These are phyloP conservation scores for Sparus aurata DNA, from an alignment of 2,797 vertebrate species.

Conservation along the genomic window DNA sequence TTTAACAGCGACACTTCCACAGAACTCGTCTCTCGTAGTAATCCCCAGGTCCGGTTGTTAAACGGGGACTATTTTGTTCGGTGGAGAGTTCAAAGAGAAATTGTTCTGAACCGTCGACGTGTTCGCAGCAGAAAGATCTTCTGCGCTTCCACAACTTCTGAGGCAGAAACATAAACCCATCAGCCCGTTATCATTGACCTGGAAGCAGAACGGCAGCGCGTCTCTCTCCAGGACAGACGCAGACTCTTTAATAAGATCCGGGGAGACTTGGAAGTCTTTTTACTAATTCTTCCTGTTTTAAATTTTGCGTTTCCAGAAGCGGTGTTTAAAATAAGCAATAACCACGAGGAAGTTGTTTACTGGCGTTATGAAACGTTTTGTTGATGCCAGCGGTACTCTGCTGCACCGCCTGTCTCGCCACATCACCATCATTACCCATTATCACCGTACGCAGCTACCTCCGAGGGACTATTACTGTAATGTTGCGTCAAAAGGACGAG, in stretches of 20 bases:
- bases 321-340: neutral
- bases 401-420: neutral
- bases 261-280: neutral
- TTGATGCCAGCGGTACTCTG: neutral
- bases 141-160: neutral
- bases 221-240: neutral
- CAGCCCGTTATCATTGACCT: too few species aligned
- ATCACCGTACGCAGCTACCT: neutral
- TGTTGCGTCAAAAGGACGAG: neutral
- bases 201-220: neutral
- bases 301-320: neutral
- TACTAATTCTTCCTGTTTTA: neutral
- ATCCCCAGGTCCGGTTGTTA: neutral
- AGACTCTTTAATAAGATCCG: neutral
- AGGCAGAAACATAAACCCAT: neutral
- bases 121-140: neutral
- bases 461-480: neutral
- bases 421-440: slow-evolving; percentile 18
- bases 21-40: neutral
- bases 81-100: too few species aligned
- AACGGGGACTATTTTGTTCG: neutral
- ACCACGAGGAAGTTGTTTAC: neutral
- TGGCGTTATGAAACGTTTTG: neutral
- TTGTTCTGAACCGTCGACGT: too few species aligned
- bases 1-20: too few species aligned